Conservation (phyloP, 2,888 invertebrate species). For the Campoplex nolae region DNA sequence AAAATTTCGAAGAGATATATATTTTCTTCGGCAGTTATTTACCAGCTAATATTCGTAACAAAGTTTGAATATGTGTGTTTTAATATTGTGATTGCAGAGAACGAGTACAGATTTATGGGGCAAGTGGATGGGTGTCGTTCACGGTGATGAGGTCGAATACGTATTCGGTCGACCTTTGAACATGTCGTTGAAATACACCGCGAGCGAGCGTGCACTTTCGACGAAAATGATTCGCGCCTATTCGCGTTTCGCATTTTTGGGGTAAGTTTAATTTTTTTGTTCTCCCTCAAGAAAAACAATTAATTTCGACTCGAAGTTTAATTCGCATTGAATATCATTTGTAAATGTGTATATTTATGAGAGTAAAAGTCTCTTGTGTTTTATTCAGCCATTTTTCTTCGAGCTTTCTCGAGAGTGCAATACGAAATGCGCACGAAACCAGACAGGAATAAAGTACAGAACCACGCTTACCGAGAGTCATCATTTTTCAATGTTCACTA, state of each 20-base stretch:
- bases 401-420: neutral
- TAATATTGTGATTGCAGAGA: constrained; percentile 87
- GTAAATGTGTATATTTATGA: neutral
- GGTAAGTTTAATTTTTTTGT: constrained; percentile 88
- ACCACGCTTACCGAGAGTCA: constrained; percentile 12
- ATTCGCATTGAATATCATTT: neutral
- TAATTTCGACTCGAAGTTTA: neutral
- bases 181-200: constrained; percentile 93
- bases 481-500: constrained; percentile 42
- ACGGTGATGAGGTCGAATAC: constrained; percentile 99
- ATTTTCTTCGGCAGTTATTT: neutral
- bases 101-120: constrained; percentile 98
- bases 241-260: constrained; percentile 96
- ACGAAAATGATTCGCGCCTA: constrained; percentile 96
- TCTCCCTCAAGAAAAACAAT: too few relatives aligned
- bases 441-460: neutral
- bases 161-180: constrained; percentile 98
- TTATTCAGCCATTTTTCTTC: neutral
- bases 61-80: constrained; percentile 34
- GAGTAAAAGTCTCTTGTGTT: neutral
- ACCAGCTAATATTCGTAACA: neutral
- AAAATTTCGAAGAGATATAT: too few relatives aligned
- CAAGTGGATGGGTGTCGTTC: constrained; percentile 99
- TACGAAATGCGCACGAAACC: constrained; percentile 20
- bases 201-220: constrained; percentile 94